These are phyloP conservation scores for Oscheius onirici DNA, from an alignment of 2,888 invertebrate species.

Conservation along the genomic window DNA sequence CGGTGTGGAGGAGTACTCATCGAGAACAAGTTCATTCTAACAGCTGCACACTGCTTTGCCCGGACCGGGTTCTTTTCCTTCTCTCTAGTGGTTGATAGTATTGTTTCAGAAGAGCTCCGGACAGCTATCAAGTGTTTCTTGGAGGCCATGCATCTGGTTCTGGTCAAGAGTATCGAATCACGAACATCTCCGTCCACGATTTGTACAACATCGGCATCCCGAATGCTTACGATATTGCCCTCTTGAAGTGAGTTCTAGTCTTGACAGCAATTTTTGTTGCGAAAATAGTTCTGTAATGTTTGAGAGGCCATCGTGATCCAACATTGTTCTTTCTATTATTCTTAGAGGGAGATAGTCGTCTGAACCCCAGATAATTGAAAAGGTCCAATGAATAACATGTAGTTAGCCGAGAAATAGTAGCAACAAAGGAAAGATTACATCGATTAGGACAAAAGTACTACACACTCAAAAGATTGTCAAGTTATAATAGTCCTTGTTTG, in stretches of 20 bases:
- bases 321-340: no score
- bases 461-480: no score
- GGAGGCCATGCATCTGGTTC: constrained; percentile 57
- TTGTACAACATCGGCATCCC: constrained; percentile 53
- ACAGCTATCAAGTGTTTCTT: constrained; percentile 48
- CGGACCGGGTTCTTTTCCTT: neutral
- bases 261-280: no score
- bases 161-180: constrained; percentile 43
- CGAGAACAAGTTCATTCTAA: constrained; percentile 60
- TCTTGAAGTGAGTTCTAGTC: constrained; percentile 42
- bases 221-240: constrained; percentile 50
- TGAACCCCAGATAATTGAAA: no score
- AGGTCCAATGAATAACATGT: no score
- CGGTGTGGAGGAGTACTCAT: constrained; percentile 66
- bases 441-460: no score
- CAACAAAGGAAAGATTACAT: no score
- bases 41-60: constrained; percentile 68
- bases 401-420: no score
- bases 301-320: no score
- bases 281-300: no score
- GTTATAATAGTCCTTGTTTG: no score
- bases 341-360: no score
- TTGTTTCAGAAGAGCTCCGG: constrained; percentile 48
- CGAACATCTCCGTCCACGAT: constrained; percentile 46
- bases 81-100: neutral